phyloP scores from a whole-genome alignment of 2,113 vertebrate species.

The Lontra canadensis region DNA sequence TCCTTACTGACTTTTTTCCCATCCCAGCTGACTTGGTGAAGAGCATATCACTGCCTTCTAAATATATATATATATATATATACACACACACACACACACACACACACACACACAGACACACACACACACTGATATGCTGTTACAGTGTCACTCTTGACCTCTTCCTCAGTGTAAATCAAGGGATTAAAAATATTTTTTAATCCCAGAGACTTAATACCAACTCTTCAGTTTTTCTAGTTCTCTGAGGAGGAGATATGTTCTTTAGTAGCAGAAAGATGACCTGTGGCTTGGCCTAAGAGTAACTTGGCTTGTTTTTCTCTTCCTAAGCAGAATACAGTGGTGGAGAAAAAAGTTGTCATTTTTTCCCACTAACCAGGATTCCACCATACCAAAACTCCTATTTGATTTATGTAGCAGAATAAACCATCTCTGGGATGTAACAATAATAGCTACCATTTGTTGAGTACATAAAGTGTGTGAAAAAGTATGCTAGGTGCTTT shows the following conservation, averaged over 20 bases:
- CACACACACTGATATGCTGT: background rate
- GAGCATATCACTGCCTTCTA: background rate
- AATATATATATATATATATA: background rate
- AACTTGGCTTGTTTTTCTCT: background rate
- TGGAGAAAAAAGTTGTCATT: background rate
- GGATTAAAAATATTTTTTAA: background rate
- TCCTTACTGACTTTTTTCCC: background rate
- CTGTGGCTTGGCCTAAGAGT: background rate
- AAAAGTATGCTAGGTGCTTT: background rate
- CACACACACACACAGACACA: too few species aligned
- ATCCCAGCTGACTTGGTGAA: background rate
- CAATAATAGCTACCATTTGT: background rate
- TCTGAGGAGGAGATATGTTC: background rate
- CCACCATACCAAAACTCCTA: background rate
- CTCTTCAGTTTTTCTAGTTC: background rate
- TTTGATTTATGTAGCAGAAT: background rate
- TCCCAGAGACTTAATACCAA: background rate
- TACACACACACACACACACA: too few species aligned
- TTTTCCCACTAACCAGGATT: background rate
- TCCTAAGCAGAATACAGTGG: background rate
- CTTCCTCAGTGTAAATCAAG: slow-evolving; percentile 11
- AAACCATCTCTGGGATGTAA: background rate
- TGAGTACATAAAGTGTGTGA: background rate
- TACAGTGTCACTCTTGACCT: background rate
- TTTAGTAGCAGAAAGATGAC: background rate